These are phyloP conservation scores for Diprion similis DNA, from an alignment of 1,140 invertebrate species.

Conservation along the genomic window DNA sequence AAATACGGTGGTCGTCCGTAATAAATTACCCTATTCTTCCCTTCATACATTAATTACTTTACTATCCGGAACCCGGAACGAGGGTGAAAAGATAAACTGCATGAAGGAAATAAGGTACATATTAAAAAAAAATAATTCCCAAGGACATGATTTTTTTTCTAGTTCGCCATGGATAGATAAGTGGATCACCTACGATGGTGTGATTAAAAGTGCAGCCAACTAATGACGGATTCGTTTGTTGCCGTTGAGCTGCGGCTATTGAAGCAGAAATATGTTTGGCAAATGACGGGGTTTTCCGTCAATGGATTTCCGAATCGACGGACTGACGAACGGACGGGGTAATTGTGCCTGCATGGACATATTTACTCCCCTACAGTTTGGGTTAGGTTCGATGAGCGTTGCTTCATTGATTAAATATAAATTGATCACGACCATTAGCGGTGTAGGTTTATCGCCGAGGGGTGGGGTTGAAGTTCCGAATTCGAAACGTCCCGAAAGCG, in stretches of 20 bases:
- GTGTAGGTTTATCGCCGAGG: background rate
- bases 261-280: background rate
- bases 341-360: background rate
- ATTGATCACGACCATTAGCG: background rate
- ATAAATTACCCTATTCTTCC: background rate
- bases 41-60: background rate
- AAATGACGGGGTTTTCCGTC: background rate
- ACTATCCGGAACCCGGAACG: no score
- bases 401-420: slow-evolving; percentile 5
- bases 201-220: no score
- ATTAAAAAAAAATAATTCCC: no score
- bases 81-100: no score
- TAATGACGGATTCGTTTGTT: background rate
- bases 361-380: background rate
- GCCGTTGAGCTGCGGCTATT: background rate
- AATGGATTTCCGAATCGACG: background rate
- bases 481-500: no score
- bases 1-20: background rate
- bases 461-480: no score
- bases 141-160: no score
- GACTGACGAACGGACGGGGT: background rate
- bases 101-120: no score
- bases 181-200: no score
- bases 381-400: background rate
- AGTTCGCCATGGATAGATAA: no score